Evolutionary conservation across 2,888 invertebrate species (phyloP), one percentile per base, ranked within the genome.

Genomic region (Onchidella celtica): DNA sequence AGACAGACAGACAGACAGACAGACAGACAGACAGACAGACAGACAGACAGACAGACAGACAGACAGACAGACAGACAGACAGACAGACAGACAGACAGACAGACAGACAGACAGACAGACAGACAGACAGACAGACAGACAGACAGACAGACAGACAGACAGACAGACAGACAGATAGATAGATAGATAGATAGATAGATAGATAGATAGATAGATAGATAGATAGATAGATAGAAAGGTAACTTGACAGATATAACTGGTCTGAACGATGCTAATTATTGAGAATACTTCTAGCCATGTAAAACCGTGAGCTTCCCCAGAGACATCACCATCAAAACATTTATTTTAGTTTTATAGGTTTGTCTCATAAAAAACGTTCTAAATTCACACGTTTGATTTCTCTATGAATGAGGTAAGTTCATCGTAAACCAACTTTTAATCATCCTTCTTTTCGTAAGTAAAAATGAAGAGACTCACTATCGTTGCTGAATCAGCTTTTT

Each of bases 1-100:
- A 80, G 66, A 80, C 17, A 79, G 65, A 80, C 24, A 73, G 59
- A 80, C 24, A 74, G 59, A 73, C 11, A 80, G 73, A 80, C 14
- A 73, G 36, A 66, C 17, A 79, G 61, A 79, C 11, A 79, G 70
- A 70, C 3, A 59, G 59, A 68, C 3, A 72, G 70, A 70, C 2
- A 72, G 38, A 79, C 17, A 72, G 70, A 79, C 47, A 38, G 40
- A 70, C 47, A 80, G 34, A 66, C 27, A 66, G 34, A 74, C 57
- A 73, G 14, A 79, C 24, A 70, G 27, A 78, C 34, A 70, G 32
- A 14, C 32, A 14, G 29, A 40, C 24, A n/a, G n/a, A 27, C 29
- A 24, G 29, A 4, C 47, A 73, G 57, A 55, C 36, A 70, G 63
- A 63, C 63, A 63, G 27, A 24, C 66, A 66, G 75, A 29, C 9